phyloP scores from a whole-genome alignment of 1,140 invertebrate species.

The Pogonomyrmex barbatus region DNA sequence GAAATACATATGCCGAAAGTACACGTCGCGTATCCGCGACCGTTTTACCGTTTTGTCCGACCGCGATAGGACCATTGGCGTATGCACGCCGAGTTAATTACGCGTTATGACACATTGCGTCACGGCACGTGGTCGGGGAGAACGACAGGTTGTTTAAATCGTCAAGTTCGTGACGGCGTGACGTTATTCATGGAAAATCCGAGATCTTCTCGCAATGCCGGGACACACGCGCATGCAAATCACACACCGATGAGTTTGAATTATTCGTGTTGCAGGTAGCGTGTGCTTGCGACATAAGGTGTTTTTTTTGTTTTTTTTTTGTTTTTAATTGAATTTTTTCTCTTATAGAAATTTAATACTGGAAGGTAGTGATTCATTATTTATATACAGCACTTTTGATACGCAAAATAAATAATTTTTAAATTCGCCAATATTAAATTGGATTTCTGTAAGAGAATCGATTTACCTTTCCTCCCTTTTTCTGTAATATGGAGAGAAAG shows the following conservation, averaged over 20 bases:
- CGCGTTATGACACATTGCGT: neutral
- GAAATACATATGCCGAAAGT: neutral
- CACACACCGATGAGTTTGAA: neutral
- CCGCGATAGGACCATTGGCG: neutral
- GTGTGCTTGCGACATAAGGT: neutral
- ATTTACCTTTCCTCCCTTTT: no score
- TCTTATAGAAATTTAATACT: no score
- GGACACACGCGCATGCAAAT: neutral
- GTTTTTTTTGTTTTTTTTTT: no score
- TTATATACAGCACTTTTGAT: no score
- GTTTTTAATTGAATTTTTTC: no score
- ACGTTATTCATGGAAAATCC: neutral
- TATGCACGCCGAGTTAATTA: conserved; percentile 10
- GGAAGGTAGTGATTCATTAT: no score
- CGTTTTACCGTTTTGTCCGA: neutral
- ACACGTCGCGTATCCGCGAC: neutral
- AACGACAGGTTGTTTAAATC: neutral
- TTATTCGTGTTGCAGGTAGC: neutral
- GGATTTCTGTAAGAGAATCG: no score
- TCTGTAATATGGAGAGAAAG: no score
- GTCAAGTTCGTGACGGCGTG: neutral
- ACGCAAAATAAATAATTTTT: no score
- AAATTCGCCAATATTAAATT: no score
- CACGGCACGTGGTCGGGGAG: neutral
- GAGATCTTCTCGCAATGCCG: neutral